Evolutionary conservation across 2,888 invertebrate genomes (phyloP).

Genomic region (Antheraea yamamai): DNA sequence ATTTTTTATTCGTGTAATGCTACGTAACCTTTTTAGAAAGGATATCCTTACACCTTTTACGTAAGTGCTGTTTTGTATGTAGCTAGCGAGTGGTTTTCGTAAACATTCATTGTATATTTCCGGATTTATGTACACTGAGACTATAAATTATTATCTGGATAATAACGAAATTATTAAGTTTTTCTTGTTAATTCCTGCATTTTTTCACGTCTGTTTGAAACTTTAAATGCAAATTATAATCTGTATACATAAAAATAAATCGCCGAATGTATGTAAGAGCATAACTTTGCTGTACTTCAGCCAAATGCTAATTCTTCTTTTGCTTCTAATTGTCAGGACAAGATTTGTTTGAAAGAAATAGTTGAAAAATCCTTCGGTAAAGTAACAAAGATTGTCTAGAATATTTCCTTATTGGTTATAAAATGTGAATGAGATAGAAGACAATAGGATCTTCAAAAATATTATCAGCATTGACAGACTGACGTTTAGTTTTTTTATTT

Average conservation of each 20-base stretch:
- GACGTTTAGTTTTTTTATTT: too few relatives aligned
- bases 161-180: not conserved
- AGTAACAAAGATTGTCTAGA: too few relatives aligned
- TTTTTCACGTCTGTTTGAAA: not conserved
- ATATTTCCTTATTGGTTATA: too few relatives aligned
- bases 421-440: too few relatives aligned
- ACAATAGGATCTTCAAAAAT: too few relatives aligned
- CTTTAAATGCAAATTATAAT: not conserved
- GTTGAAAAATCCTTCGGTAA: too few relatives aligned
- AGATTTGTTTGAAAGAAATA: too few relatives aligned
- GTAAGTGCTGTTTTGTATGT: conserved; percentile 14
- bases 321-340: too few relatives aligned
- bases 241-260: not conserved
- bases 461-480: too few relatives aligned
- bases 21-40: conserved; percentile 43
- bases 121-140: not conserved
- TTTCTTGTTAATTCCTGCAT: not conserved
- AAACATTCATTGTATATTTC: not conserved
- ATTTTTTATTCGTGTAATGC: conserved; percentile 44
- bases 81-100: conserved; percentile 7
- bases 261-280: too few relatives aligned
- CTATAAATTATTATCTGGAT: not conserved
- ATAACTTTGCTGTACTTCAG: too few relatives aligned
- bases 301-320: too few relatives aligned
- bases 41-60: conserved; percentile 18